Conservation (phyloP, 2,113 vertebrate species). For the Trichechus manatus region DNA sequence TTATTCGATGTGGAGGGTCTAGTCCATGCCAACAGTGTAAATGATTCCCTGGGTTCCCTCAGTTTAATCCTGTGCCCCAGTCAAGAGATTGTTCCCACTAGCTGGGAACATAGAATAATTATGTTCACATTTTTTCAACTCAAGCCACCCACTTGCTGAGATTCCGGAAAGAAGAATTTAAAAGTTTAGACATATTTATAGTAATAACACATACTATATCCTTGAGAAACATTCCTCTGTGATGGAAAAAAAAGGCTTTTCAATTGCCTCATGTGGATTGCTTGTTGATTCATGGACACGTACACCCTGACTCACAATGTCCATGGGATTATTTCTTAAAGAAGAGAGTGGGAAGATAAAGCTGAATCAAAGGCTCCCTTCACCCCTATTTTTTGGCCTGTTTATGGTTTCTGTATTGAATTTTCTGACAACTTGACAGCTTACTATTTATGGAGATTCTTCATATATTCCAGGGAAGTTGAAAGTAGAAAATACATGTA, state of each 20-base stretch:
- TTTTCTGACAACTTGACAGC: not conserved
- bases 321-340: not conserved
- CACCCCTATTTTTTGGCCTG: not conserved
- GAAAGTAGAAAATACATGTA: not conserved
- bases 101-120: not conserved
- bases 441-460: not conserved
- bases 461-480: not conserved
- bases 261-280: not conserved
- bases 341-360: not conserved
- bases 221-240: slow-evolving; percentile 47
- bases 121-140: not conserved
- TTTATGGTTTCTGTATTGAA: not conserved
- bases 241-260: not conserved
- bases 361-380: not conserved
- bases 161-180: slow-evolving; percentile 1
- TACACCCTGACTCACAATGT: not conserved
- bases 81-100: not conserved
- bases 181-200: slow-evolving; percentile 55
- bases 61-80: not conserved
- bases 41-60: not conserved
- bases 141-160: slow-evolving; percentile 48
- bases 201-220: not conserved
- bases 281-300: not conserved
- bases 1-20: not conserved
- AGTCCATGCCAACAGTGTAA: not conserved